Conservation (phyloP, 2,888 invertebrate species). For the Lathronympha strigana region DNA sequence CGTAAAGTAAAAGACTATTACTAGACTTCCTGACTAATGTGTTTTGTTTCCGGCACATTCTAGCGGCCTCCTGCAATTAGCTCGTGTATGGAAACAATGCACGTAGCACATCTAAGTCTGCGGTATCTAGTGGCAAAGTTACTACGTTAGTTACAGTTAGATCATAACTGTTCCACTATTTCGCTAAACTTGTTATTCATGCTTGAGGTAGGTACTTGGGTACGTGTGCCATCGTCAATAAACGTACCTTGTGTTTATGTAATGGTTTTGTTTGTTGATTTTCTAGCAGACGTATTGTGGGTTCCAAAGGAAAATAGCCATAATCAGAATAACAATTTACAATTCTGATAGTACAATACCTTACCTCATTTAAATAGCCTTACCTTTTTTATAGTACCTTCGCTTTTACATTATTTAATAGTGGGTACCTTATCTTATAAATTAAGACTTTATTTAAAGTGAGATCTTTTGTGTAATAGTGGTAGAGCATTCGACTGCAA, state of each 20-base stretch:
- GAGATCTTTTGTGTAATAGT: too few species aligned
- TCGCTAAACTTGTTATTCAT: conserved; percentile 7
- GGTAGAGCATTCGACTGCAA: too few species aligned
- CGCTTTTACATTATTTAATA: too few species aligned
- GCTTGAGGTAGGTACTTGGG: background rate
- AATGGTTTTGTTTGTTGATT: too few species aligned
- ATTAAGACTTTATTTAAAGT: too few species aligned
- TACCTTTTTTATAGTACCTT: too few species aligned
- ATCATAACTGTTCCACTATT: conserved; percentile 15
- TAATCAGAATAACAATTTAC: too few species aligned
- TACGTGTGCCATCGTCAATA: background rate
- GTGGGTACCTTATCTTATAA: too few species aligned
- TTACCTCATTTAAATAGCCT: too few species aligned
- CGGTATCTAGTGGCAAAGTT: conserved; percentile 14
- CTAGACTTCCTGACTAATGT: conserved; percentile 19
- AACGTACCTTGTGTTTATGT: background rate
- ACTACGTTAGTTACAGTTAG: conserved; percentile 5
- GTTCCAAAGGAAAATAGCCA: too few species aligned
- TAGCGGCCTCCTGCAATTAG: background rate
- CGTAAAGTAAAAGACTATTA: background rate
- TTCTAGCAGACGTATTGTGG: too few species aligned
- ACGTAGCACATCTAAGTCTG: conserved; percentile 24
- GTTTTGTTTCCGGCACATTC: conserved; percentile 22
- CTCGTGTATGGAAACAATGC: conserved; percentile 2
- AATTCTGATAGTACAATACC: too few species aligned